phyloP scores from a whole-genome alignment of 2,888 invertebrate species.

The Apamea epomidion region DNA sequence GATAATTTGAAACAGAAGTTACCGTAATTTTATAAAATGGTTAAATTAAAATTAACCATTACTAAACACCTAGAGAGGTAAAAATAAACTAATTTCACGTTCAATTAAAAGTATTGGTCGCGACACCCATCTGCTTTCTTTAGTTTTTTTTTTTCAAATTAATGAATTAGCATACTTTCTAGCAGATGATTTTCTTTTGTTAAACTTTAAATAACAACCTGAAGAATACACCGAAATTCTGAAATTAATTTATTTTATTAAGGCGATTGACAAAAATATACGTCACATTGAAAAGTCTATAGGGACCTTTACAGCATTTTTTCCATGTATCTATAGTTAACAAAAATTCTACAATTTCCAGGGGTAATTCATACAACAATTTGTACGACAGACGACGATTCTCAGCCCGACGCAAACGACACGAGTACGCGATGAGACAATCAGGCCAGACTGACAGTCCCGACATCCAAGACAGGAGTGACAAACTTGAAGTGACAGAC shows the following conservation, averaged over 20 bases:
- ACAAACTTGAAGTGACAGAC: constrained; percentile 36
- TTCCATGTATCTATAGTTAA: neutral
- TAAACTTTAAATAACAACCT: neutral
- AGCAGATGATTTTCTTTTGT: neutral
- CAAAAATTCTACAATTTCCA: constrained; percentile 57
- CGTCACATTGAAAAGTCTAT: neutral
- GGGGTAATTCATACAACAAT: constrained; percentile 70
- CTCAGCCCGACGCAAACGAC: constrained; percentile 76
- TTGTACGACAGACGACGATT: constrained; percentile 73
- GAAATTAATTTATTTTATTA: constrained; percentile 1
- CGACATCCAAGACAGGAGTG: constrained; percentile 27
- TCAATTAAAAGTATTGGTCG: neutral
- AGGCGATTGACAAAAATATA: neutral
- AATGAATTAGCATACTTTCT: neutral
- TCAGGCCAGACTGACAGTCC: constrained; percentile 62
- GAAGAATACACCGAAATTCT: neutral
- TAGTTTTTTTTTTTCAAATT: neutral
- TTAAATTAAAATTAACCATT: neutral
- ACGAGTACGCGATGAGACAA: constrained; percentile 60
- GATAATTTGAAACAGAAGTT: constrained; percentile 34
- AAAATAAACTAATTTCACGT: constrained; percentile 9
- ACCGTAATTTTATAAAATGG: constrained; percentile 13
- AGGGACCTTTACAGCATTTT: neutral
- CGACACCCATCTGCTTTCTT: neutral
- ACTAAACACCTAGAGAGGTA: neutral